Evolutionary conservation across 2,888 invertebrate genomes (phyloP).

Genomic region (Eugnorisma glareosa): DNA sequence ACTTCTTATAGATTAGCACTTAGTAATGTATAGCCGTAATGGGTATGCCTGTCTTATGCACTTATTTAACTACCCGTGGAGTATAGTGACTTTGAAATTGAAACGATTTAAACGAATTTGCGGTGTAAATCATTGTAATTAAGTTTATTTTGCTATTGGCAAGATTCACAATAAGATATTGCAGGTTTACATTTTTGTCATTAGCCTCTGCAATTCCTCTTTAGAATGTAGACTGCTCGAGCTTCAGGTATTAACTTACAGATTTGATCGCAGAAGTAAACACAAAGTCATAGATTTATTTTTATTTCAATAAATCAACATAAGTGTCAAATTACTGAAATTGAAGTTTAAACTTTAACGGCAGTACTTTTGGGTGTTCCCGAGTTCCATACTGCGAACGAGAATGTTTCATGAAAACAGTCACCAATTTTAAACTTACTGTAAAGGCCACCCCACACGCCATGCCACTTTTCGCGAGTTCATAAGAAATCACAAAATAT

Average conservation of each 20-base stretch:
- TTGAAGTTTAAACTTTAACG: neutral
- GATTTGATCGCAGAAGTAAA: neutral
- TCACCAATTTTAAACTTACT: neutral
- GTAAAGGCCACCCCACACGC: neutral
- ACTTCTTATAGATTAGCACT: conserved; percentile 26
- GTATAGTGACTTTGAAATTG: neutral
- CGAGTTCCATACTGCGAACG: neutral
- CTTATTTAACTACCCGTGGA: neutral
- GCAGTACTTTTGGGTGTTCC: neutral
- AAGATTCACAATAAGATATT: neutral
- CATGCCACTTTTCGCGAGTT: neutral
- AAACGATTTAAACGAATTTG: neutral
- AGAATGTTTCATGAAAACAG: neutral
- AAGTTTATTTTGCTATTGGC: neutral
- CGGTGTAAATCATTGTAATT: neutral
- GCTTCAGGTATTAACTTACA: neutral
- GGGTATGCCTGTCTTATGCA: conserved; percentile 5
- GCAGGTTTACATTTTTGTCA: neutral
- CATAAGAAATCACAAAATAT: neutral
- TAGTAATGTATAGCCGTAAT: neutral
- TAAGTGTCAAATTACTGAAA: too few relatives aligned
- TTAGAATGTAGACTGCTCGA: neutral
- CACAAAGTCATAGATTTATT: neutral
- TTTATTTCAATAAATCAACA: neutral
- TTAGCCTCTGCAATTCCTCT: neutral